A percentile compares a stretch with the other conserved stretches of the same genome.
phyloP scores from a whole-genome alignment of 2,113 vertebrate genomes.

The Centropus unirufus region DNA sequence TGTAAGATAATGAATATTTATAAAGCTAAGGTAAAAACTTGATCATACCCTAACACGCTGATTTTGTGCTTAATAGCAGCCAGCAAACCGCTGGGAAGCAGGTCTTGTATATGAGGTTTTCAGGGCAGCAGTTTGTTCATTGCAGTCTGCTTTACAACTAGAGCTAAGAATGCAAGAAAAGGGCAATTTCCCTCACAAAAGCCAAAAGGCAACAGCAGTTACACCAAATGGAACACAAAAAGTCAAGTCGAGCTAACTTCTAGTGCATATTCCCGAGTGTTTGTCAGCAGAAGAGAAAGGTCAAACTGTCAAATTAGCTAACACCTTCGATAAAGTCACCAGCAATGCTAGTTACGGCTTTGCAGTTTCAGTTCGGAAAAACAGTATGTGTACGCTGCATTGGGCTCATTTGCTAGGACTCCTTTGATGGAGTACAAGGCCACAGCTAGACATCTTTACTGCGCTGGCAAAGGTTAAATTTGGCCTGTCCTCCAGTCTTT shows the following conservation, averaged over 20 bases:
- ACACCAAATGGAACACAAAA: not conserved
- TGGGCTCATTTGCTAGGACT: not conserved
- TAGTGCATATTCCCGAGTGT: not conserved
- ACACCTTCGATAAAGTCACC: not conserved
- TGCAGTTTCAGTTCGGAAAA: not conserved
- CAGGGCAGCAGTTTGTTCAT: not conserved
- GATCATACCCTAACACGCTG: not conserved
- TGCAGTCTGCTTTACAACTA: not conserved
- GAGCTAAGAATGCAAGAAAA: not conserved
- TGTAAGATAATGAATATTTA: constrained; percentile 68
- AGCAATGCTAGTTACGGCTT: not conserved
- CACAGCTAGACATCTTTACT: not conserved
- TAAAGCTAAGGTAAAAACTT: constrained; percentile 43
- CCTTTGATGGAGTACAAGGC: not conserved
- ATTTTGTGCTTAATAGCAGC: not conserved
- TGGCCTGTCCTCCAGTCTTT: not conserved
- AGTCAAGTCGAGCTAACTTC: not conserved
- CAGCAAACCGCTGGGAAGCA: not conserved
- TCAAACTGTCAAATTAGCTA: not conserved
- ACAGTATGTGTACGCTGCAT: not conserved
- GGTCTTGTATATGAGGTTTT: not conserved
- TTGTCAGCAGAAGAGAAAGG: not conserved
- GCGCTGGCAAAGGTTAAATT: not conserved
- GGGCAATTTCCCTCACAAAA: not conserved
- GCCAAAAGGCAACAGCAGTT: not conserved